Evolutionary conservation across 2,888 invertebrate species (phyloP).

Genomic region (Carabus problematicus): DNA sequence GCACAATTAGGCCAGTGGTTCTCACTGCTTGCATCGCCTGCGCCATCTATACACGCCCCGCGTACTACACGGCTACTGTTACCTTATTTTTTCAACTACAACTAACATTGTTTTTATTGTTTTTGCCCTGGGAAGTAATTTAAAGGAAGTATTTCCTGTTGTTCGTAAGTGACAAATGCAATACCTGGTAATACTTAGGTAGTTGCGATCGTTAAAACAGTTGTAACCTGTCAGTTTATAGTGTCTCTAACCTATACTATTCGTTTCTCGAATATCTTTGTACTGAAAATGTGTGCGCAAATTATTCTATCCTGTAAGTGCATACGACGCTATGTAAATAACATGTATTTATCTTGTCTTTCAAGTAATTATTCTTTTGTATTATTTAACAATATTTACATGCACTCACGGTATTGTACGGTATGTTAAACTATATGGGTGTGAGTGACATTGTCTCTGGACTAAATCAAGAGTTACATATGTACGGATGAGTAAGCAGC

Average conservation of each 20-base stretch:
- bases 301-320: too few relatives aligned
- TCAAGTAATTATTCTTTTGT: constrained; percentile 34
- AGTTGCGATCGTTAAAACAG: too few relatives aligned
- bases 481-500: neutral
- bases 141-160: too few relatives aligned
- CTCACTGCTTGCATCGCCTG: constrained; percentile 2
- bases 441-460: neutral
- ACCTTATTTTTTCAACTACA: neutral
- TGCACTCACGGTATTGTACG: constrained; percentile 2
- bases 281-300: too few relatives aligned
- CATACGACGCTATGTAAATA: neutral
- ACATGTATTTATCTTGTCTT: constrained; percentile 23
- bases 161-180: too few relatives aligned
- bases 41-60: neutral
- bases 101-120: too few relatives aligned
- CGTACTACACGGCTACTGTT: constrained; percentile 34
- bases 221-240: too few relatives aligned
- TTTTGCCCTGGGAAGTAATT: too few relatives aligned
- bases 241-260: too few relatives aligned
- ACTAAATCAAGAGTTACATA: constrained; percentile 1
- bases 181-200: too few relatives aligned
- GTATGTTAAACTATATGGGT: constrained; percentile 8
- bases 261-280: too few relatives aligned
- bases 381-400: constrained; percentile 26
- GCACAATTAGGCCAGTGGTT: constrained; percentile 39